These are phyloP conservation scores for Eristalinus sepulchralis DNA, from an alignment of 2,888 invertebrate species.

Conservation along the genomic window DNA sequence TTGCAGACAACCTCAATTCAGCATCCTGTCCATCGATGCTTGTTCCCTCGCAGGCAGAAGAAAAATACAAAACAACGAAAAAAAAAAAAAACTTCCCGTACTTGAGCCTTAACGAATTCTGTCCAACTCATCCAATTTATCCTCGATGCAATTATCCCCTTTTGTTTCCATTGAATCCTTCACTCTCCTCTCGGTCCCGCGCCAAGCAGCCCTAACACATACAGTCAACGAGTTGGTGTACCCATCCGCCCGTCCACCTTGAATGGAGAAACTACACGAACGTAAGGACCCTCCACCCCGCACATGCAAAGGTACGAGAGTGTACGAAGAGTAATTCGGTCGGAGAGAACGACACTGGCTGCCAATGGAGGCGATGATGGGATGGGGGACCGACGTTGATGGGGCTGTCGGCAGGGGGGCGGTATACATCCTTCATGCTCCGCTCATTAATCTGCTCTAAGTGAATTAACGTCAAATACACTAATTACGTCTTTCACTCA, in stretches of 20 bases:
- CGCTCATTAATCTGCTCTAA: slow-evolving; percentile 74
- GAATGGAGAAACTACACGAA: slow-evolving; percentile 33
- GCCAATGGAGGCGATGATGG: neutral
- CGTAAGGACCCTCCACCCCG: slow-evolving; percentile 16
- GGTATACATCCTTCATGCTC: slow-evolving; percentile 71
- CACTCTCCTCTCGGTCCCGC: neutral
- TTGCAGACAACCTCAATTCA: neutral
- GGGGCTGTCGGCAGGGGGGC: slow-evolving; percentile 1
- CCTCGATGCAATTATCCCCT: slow-evolving; percentile 63
- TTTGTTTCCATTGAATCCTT: slow-evolving; percentile 54
- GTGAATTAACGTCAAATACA: slow-evolving; percentile 74
- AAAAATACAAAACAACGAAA: neutral
- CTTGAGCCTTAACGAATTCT: slow-evolving; percentile 24
- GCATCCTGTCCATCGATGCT: neutral
- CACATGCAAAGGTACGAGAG: neutral
- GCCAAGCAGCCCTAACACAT: slow-evolving; percentile 4
- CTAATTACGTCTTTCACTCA: slow-evolving; percentile 74
- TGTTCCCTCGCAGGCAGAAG: neutral
- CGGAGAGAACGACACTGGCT: neutral
- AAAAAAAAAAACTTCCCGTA: neutral
- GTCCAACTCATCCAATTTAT: slow-evolving; percentile 47
- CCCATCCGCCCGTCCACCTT: slow-evolving; percentile 29
- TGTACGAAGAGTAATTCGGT: neutral
- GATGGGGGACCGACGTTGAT: neutral
- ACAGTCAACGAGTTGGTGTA: neutral